Percentiles rank a stretch among this genome's conserved stretches.
These are phyloP conservation scores for Australoheros facetus DNA, from an alignment of 2,797 vertebrate species.

Conservation along the genomic window DNA sequence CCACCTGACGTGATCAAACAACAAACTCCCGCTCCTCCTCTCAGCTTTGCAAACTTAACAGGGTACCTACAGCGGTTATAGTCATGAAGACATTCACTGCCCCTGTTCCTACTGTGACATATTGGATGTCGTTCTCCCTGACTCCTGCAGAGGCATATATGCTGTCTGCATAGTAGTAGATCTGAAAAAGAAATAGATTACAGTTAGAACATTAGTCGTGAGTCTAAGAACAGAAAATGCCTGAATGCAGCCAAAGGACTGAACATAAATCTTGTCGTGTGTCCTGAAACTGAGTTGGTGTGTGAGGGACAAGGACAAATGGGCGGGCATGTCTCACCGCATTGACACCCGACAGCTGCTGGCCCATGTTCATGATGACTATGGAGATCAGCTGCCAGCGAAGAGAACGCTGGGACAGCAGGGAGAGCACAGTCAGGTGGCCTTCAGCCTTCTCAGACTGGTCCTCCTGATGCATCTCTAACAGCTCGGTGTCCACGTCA, in stretches of 20 bases:
- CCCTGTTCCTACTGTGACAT: slow-evolving; percentile 89
- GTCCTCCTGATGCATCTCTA: slow-evolving; percentile 87
- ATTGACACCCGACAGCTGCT: slow-evolving; percentile 94
- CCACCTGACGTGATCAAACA: background rate
- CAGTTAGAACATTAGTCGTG: background rate
- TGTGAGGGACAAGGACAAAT: background rate
- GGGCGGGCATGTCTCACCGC: slow-evolving; percentile 73
- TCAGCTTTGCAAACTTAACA: background rate
- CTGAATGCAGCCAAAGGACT: background rate
- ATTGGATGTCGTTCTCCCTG: slow-evolving; percentile 79
- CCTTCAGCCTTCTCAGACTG: slow-evolving; percentile 84
- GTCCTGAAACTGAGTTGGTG: background rate
- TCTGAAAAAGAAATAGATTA: slow-evolving; percentile 72
- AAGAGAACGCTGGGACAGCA: slow-evolving; percentile 83
- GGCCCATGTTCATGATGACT: slow-evolving; percentile 88
- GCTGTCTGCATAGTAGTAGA: slow-evolving; percentile 93
- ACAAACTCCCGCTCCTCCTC: background rate
- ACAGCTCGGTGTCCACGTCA: slow-evolving; percentile 83
- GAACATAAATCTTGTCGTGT: background rate
- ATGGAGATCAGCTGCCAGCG: slow-evolving; percentile 92
- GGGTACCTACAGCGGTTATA: slow-evolving; percentile 82
- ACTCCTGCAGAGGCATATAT: slow-evolving; percentile 90
- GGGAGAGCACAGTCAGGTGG: slow-evolving; percentile 76
- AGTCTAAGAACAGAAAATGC: background rate
- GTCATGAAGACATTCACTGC: slow-evolving; percentile 91